Base-by-base conservation (phyloP, 1,140 invertebrate genomes). In the Proales similis region DNA sequence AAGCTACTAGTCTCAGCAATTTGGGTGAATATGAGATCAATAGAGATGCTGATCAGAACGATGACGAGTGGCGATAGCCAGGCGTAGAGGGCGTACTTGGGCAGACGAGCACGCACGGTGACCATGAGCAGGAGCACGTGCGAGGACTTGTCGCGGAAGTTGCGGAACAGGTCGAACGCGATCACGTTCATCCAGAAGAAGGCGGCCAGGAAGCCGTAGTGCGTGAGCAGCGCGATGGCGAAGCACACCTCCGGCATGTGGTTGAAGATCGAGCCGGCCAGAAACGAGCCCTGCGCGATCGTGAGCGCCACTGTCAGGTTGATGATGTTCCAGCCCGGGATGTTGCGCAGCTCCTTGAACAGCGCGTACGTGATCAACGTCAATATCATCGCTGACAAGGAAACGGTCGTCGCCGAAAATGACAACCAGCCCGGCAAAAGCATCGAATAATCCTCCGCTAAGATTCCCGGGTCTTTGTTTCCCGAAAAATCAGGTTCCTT, bases 131-230 rank as follows among this genome's bases (percentile, higher is more conserved):
- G 68, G 19, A 38, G 32, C 43, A 66, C 66, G 39, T 63, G 64
- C 3, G 67, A 80, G 80, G 4, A 80, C 79, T 63, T 78, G 61
- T 47, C 70, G 65, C 7, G 81, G 69, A 81, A 79, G 9, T 89
- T 91, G 24, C 75, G 68, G 71, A 75, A 82, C 0, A 82, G 74
- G 65, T 82, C 81, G 67, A 77, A 82, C 0, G 81, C 75, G 70
- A 83, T 78, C 1, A 80, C 76, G 43, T 79, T 78, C 78, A 80
- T 82, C 82, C 82, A 82, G 63, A 78, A 78, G 66, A 82, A 82
- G 0, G 80, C 75, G 0, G 77, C 73, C 20, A 82, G 70, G 67
- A 81, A 80, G 17, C 74, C 67, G 67, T 79, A 82, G 63, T 80
- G 80, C 2, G 78, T 75, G 11, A 71, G 47, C 1, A 79, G 68